Percentiles rank a stretch among this genome's conserved stretches.
phyloP scores from a whole-genome alignment of 35 echinoderm and acorn worm genomes.

The Heliocidaris tuberculata region DNA sequence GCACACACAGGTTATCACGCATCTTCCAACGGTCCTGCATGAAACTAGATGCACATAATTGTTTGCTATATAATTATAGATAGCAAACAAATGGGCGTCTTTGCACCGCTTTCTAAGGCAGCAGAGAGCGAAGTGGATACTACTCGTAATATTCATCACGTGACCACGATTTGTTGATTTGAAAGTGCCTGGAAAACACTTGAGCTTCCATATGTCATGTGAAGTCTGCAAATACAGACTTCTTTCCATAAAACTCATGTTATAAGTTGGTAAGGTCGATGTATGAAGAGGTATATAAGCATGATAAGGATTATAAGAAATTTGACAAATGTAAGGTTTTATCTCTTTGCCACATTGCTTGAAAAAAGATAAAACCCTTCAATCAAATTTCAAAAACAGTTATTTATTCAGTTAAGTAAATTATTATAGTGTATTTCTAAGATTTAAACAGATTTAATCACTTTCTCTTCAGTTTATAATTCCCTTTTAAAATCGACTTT shows the following conservation, averaged over 20 bases:
- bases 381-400: too few species aligned
- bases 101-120: not conserved
- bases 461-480: too few species aligned
- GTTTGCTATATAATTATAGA: not conserved
- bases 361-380: too few species aligned
- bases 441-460: too few species aligned
- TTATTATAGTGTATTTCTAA: too few species aligned
- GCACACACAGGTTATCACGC: not conserved
- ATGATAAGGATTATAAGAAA: not conserved
- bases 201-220: not conserved
- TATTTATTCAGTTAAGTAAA: too few species aligned
- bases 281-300: not conserved
- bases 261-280: not conserved
- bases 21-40: not conserved
- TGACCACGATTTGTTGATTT: not conserved
- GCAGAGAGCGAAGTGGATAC: not conserved
- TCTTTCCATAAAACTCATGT: not conserved
- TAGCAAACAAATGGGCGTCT: not conserved
- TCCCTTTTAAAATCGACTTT: too few species aligned
- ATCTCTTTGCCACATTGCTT: too few species aligned
- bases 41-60: not conserved
- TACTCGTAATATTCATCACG: not conserved
- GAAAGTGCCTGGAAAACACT: constrained; percentile 9
- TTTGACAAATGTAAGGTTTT: not conserved
- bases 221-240: not conserved